Base-by-base conservation (phyloP, 1,140 invertebrate genomes). In the Lordiphosa mommai region DNA sequence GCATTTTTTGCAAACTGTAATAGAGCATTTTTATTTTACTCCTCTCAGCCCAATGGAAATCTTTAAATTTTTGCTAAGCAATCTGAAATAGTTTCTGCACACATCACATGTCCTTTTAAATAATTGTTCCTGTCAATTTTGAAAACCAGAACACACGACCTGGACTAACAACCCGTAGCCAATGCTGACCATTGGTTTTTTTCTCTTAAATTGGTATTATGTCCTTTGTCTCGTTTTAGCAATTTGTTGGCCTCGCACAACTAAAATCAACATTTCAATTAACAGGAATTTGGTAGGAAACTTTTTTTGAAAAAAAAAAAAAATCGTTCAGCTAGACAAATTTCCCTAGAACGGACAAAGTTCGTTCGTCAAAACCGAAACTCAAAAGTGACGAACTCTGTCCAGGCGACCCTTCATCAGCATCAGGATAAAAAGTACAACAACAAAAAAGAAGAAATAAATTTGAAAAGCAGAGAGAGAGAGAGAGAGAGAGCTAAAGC, bases 241-340 rank as follows among this genome's bases (percentile, higher is more conserved):
- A 36, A 53, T 64, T 64, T 38, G 58, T 61, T 55, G 29, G 33
- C 52, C 53, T 40, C 50, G 30, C 61, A 72, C 43, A 36, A 53
- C 40, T 53, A 79, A 66, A 66, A 70, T 70, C 60, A 80, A 73
- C 74, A 72, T 80, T 80, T 70, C 60, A 80, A 76, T 76, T 82
- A 79, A 72, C 47, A 61, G 69, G 57, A 72, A 79, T 50, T 82
- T 63, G 82, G 12, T 16, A 53, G 36, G 36, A 58, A 71, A 73
- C 30, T 74, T 82, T 71, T 74, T 49, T 57, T 6, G 20, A 7
- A 27, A 27, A 7, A 5, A 27, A 27, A 27, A 13, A 10, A 23
- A 14, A 57, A 57, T 55, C 36, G 32, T 59, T 40, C 52, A 58
- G 43, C 40, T 33, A 43, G 47, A 46, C 46, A 55, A 65, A 44